phyloP scores from a whole-genome alignment of 2,888 invertebrate genomes.

The Amphipyra berbera region DNA sequence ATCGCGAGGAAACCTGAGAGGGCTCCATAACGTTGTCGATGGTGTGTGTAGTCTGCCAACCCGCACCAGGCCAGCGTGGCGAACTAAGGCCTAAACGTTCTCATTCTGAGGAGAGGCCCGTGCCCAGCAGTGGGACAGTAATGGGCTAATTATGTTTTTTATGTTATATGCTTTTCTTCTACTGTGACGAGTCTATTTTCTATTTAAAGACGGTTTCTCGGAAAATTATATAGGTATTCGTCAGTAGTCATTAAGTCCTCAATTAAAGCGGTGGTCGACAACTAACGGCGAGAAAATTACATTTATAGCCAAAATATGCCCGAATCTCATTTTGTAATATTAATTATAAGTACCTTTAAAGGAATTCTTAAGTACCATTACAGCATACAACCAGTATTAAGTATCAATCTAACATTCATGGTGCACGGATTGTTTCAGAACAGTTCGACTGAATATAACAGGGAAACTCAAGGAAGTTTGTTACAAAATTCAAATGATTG shows the following conservation, averaged over 20 bases:
- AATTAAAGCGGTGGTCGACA: neutral
- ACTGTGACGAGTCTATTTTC: no score
- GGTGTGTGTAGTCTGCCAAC: no score
- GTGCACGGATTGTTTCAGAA: conserved; percentile 10
- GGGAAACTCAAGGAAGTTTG: conserved; percentile 28
- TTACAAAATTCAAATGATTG: conserved; percentile 44
- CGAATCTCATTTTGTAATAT: conserved; percentile 22
- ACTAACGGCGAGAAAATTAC: conserved; percentile 3
- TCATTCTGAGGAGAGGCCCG: no score
- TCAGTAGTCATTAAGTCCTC: neutral
- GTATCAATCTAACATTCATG: conserved; percentile 20
- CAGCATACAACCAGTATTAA: conserved; percentile 10
- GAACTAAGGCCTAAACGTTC: no score
- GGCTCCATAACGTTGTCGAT: no score
- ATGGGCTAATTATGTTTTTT: no score
- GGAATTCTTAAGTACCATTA: conserved; percentile 5
- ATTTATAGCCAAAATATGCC: conserved; percentile 17
- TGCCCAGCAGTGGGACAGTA: no score
- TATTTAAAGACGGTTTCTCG: no score
- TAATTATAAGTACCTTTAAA: conserved; percentile 21
- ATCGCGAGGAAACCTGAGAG: no score
- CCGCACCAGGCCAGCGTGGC: no score
- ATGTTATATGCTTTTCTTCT: no score
- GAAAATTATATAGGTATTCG: no score
- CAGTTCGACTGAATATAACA: conserved; percentile 13